A percentile compares a stretch with the other conserved stretches of the same genome.
These are phyloP conservation scores for Papio anubis DNA, from an alignment of 2,113 vertebrate species.

Conservation along the genomic window DNA sequence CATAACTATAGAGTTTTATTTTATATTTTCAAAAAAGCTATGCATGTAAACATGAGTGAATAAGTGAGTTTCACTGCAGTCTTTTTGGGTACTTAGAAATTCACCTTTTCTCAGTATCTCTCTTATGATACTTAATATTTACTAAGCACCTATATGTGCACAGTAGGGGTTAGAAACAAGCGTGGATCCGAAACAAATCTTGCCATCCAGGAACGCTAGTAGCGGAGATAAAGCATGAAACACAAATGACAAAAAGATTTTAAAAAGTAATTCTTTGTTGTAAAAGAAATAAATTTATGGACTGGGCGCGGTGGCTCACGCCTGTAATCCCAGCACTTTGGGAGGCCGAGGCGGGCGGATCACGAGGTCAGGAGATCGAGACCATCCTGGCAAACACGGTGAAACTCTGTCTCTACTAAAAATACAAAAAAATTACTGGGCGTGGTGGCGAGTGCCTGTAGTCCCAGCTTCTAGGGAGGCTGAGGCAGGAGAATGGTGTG, in stretches of 20 bases:
- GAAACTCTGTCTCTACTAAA: no score
- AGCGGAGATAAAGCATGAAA: not conserved
- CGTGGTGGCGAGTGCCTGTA: no score
- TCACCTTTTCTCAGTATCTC: not conserved
- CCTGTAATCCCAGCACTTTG: no score
- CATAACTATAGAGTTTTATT: not conserved
- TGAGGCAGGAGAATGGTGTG: no score
- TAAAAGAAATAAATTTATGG: not conserved
- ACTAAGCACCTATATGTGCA: not conserved
- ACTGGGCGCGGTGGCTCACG: no score
- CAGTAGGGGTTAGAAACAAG: not conserved
- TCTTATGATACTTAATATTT: not conserved
- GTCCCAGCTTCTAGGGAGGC: no score
- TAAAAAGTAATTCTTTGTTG: not conserved
- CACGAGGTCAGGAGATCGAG: no score
- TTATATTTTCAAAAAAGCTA: not conserved
- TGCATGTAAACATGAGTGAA: not conserved
- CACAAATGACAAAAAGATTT: not conserved
- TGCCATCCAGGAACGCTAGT: not conserved
- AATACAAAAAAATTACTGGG: no score
- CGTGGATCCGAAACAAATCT: not conserved
- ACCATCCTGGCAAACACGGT: no score
- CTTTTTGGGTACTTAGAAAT: slow-evolving; percentile 8
- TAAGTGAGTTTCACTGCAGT: not conserved
- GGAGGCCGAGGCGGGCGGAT: no score